Conservation (phyloP, 2,113 vertebrate genomes). For the Perca schrenkii region DNA sequence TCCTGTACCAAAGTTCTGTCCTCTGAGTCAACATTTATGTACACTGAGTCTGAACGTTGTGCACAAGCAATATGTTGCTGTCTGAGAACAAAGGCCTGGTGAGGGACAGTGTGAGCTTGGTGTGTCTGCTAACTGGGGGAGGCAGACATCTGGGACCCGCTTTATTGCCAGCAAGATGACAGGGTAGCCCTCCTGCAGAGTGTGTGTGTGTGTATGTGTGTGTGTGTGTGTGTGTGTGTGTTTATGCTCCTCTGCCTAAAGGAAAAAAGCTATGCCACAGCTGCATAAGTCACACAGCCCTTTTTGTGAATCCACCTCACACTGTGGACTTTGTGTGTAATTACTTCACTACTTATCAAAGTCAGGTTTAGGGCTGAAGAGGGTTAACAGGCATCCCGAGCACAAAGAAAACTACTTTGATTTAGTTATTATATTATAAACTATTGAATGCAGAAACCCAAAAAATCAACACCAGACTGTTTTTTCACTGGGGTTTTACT, state of each 20-base stretch:
- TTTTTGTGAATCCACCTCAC: slow-evolving; percentile 13
- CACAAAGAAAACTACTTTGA: neutral
- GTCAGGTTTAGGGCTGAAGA: slow-evolving; percentile 8
- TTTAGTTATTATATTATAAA: neutral
- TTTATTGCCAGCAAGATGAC: slow-evolving; percentile 56
- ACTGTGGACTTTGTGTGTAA: slow-evolving; percentile 35
- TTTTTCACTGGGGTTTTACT: slow-evolving; percentile 31
- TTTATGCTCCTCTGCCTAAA: slow-evolving; percentile 35
- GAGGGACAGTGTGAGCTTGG: slow-evolving; percentile 44
- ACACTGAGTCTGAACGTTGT: slow-evolving; percentile 8
- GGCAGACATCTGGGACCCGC: slow-evolving; percentile 69
- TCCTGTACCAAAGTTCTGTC: neutral
- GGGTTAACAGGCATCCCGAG: neutral
- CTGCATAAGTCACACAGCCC: slow-evolving; percentile 35
- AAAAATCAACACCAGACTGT: neutral
- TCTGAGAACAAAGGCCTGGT: slow-evolving; percentile 58
- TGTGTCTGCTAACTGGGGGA: slow-evolving; percentile 41
- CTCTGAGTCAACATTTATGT: neutral
- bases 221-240: slow-evolving; percentile 4
- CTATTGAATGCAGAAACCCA: neutral
- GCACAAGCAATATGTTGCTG: slow-evolving; percentile 32
- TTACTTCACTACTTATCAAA: slow-evolving; percentile 16
- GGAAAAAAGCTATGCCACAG: slow-evolving; percentile 56
- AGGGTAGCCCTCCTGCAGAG: slow-evolving; percentile 59
- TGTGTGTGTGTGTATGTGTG: slow-evolving; percentile 6